Conservation (phyloP, 2,888 invertebrate species). For the Gerris lacustris region DNA sequence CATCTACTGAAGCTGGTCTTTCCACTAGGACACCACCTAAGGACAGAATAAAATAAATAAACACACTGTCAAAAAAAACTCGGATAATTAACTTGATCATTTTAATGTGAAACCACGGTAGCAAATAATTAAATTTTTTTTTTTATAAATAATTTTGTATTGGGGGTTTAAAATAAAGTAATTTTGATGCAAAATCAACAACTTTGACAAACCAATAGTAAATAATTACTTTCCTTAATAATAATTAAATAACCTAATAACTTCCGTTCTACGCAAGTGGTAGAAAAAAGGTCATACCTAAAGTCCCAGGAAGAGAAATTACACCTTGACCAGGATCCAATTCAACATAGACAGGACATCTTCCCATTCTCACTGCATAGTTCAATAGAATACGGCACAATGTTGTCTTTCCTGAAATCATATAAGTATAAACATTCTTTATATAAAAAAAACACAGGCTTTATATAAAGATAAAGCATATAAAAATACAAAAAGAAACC, state of each 20-base stretch:
- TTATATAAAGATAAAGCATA: too few relatives aligned
- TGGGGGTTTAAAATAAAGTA: too few relatives aligned
- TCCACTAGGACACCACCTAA: conserved; percentile 71
- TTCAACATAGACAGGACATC: conserved; percentile 84
- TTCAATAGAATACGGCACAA: conserved; percentile 77
- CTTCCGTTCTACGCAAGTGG: too few relatives aligned
- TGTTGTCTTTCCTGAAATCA: conserved; percentile 62
- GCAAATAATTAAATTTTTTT: conserved; percentile 4
- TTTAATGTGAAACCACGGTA: conserved; percentile 5
- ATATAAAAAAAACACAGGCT: too few relatives aligned
- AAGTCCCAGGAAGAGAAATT: conserved; percentile 81
- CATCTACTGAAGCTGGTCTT: conserved; percentile 83
- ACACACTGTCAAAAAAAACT: not conserved
- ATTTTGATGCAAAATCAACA: too few relatives aligned
- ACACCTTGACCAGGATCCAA: conserved; percentile 91
- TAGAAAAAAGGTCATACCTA: conserved; percentile 44
- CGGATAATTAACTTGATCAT: not conserved
- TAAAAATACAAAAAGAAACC: too few relatives aligned
- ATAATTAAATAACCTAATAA: too few relatives aligned
- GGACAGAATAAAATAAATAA: conserved; percentile 8
- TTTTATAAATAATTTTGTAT: too few relatives aligned
- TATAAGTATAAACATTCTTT: too few relatives aligned
- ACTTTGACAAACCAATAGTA: too few relatives aligned
- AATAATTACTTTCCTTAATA: too few relatives aligned
- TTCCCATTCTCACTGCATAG: conserved; percentile 82